Conservation (phyloP, 1,140 invertebrate species). For the Drepana arcuata region DNA sequence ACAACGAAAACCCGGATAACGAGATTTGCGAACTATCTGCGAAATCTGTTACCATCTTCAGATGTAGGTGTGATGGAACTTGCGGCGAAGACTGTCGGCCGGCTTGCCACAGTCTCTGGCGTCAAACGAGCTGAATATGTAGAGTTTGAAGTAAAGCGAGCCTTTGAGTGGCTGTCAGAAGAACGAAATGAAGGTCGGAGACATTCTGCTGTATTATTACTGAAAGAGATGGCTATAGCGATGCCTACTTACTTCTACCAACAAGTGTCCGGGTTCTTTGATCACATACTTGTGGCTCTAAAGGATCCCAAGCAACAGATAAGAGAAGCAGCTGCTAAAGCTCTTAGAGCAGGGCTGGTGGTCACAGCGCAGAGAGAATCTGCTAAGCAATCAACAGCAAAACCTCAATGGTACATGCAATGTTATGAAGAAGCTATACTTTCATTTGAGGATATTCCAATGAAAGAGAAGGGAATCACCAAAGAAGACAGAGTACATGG, state of each 20-base stretch:
- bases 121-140: conserved; percentile 96
- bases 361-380: conserved; percentile 96
- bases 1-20: conserved; percentile 92
- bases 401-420: conserved; percentile 91
- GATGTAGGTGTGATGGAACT: conserved; percentile 96
- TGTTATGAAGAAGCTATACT: conserved; percentile 91
- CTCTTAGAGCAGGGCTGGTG: conserved; percentile 91
- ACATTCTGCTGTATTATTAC: conserved; percentile 92
- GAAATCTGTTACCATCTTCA: conserved; percentile 90
- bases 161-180: conserved; percentile 93
- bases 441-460: conserved; percentile 82
- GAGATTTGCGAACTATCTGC: conserved; percentile 93
- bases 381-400: conserved; percentile 89
- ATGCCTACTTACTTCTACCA: conserved; percentile 99
- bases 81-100: conserved; percentile 94
- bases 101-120: conserved; percentile 91
- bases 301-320: conserved; percentile 94
- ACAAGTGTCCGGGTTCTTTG: conserved; percentile 96
- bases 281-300: conserved; percentile 94
- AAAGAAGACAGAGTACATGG: conserved; percentile 95
- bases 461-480: conserved; percentile 83
- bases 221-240: conserved; percentile 94
- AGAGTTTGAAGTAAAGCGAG: conserved; percentile 92
- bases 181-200: conserved; percentile 92
- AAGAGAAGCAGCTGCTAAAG: conserved; percentile 93